Base-by-base conservation (phyloP, 2,888 invertebrate species). In the Hemithea aestivaria region DNA sequence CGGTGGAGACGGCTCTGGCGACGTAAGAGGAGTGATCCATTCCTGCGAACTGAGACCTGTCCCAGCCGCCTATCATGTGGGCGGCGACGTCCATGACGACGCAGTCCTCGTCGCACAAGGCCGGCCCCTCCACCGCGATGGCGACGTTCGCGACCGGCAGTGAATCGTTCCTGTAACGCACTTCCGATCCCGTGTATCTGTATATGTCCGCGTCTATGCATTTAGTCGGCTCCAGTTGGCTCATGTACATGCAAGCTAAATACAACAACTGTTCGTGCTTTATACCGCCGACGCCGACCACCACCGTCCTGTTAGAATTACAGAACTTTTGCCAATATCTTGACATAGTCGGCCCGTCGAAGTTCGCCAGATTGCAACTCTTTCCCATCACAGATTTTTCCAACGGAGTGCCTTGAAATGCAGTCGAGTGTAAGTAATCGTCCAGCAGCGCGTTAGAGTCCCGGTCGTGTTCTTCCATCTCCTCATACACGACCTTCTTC, bases 61-160 rank as follows among this genome's bases (percentile, higher is more conserved):
- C 94, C 95, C 95, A 95, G 3, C 95, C 94, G 5, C 99, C 98
- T 51, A 99, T 90, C 33, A 97, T 74, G 0, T 95, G 94, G 55
- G 94, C 94, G 8, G 97, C 99, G 3, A 99, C 93, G 93, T 98
- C 97, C 62, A 99, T 88, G 6, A 96, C 93, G 51, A 98, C 90
- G 65, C 95, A 96, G 68, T 99, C 98, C 1, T 95, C 91, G 72
- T 96, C 92, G 26, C 91, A 90, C 94, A 97, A 97, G 20, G 96
- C 94, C 36, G 96, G 94, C 1, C 96, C 93, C 80, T 99, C 97
- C 7, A 98, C 93, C 7, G 97, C 97, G 16, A 98, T 79, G 1
- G 98, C 97, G 20, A 97, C 88, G 67, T 98, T 96, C 0, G 95
- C 96, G 45, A 95, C 85, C 0, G 97, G 96, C 85, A 98, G 90